Evolutionary conservation across 2,888 invertebrate species (phyloP).

Genomic region (Danaus chrysippus): DNA sequence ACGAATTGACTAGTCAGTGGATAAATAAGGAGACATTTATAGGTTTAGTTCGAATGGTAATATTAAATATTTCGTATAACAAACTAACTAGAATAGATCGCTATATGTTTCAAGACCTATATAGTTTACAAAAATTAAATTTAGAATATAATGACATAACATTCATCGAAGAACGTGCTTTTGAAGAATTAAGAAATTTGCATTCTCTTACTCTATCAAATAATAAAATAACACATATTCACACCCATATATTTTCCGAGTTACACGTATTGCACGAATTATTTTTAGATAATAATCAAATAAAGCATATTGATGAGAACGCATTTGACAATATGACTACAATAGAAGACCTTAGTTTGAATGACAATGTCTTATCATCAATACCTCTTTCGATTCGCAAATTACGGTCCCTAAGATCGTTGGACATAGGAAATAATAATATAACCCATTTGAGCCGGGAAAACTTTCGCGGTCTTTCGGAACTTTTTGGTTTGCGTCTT

Average conservation of each 20-base stretch:
- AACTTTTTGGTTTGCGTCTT: conserved; percentile 86
- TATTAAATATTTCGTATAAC: conserved; percentile 87
- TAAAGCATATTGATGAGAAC: conserved; percentile 82
- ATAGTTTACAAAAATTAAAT: conserved; percentile 86
- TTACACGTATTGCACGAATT: conserved; percentile 86
- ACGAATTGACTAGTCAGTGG: conserved; percentile 86
- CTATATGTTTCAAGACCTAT: conserved; percentile 85
- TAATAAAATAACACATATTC: conserved; percentile 83
- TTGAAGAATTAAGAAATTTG: conserved; percentile 85
- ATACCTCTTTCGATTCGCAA: conserved; percentile 84
- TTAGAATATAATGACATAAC: conserved; percentile 85
- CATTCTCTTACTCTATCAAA: conserved; percentile 86
- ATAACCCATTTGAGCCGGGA: conserved; percentile 84
- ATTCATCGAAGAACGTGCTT: conserved; percentile 85
- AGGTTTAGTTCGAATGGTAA: conserved; percentile 84
- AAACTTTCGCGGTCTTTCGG: conserved; percentile 85
- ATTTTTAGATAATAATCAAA: conserved; percentile 85
- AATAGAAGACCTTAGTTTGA: conserved; percentile 86
- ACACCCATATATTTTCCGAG: conserved; percentile 83
- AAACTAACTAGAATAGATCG: conserved; percentile 83
- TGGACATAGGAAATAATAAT: conserved; percentile 90
- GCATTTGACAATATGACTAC: conserved; percentile 88
- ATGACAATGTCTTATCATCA: conserved; percentile 83
- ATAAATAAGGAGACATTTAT: conserved; percentile 87
- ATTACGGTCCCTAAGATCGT: conserved; percentile 83